Evolutionary conservation across 2,888 invertebrate genomes (phyloP).

Genomic region (Silvanus unidentatus): DNA sequence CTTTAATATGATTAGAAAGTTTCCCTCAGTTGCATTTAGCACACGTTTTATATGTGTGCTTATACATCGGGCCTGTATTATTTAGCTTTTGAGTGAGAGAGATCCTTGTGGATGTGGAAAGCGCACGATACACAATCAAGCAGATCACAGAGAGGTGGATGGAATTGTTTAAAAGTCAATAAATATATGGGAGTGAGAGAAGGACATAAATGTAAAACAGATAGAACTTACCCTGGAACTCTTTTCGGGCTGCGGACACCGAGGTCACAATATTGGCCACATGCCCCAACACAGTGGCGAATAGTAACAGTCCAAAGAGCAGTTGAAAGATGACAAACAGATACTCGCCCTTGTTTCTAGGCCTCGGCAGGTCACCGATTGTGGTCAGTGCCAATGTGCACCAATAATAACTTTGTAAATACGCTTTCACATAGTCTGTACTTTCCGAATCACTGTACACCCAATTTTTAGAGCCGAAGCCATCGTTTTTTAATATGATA

Average conservation of each 20-base stretch:
- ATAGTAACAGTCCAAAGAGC: conserved; percentile 88
- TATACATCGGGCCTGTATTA: neutral
- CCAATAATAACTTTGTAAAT: conserved; percentile 98
- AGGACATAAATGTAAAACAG: too few relatives aligned
- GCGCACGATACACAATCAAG: conserved; percentile 12
- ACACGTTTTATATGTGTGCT: conserved; percentile 1
- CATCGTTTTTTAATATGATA: conserved; percentile 92
- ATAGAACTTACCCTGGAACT: conserved; percentile 84
- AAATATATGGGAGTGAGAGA: neutral
- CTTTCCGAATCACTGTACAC: conserved; percentile 79
- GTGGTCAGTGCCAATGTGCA: conserved; percentile 94
- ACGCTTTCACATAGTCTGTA: conserved; percentile 87
- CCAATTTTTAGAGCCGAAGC: conserved; percentile 90
- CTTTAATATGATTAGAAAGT: too few relatives aligned
- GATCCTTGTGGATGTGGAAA: conserved; percentile 25
- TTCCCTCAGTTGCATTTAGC: too few relatives aligned
- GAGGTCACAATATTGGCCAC: conserved; percentile 98
- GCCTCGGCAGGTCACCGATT: conserved; percentile 87
- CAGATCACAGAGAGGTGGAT: neutral
- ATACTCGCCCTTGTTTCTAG: conserved; percentile 90
- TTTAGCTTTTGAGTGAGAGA: neutral
- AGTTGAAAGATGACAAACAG: conserved; percentile 92
- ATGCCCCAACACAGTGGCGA: conserved; percentile 94
- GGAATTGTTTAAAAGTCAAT: conserved; percentile 1
- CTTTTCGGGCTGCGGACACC: conserved; percentile 93